Conservation (phyloP, 2,113 vertebrate genomes). For the Prionailurus bengalensis region DNA sequence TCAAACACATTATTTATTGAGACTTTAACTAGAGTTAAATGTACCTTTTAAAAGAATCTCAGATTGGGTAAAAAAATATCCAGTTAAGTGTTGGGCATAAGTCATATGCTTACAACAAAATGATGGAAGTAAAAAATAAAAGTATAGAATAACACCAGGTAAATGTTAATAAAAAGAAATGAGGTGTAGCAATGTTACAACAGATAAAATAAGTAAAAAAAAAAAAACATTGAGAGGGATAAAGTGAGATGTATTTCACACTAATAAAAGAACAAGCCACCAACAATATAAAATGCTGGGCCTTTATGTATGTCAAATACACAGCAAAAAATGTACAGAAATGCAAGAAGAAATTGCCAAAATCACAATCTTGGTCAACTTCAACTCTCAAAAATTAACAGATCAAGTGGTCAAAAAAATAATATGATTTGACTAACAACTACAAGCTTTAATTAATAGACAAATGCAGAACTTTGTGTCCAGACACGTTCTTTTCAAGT, state of each 20-base stretch:
- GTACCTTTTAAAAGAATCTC: neutral
- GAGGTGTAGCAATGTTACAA: neutral
- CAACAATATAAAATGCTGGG: neutral
- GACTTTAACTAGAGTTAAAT: neutral
- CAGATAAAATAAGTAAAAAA: neutral
- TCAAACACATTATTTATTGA: neutral
- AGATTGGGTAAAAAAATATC: slow-evolving; percentile 31
- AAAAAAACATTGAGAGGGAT: neutral
- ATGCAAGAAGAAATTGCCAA: slow-evolving; percentile 21
- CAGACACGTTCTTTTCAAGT: slow-evolving; percentile 17
- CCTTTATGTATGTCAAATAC: neutral
- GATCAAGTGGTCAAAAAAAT: slow-evolving; percentile 16
- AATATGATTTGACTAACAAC: neutral
- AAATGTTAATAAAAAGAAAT: slow-evolving; percentile 52
- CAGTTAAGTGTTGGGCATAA: neutral
- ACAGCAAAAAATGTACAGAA: neutral
- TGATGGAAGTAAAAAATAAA: slow-evolving; percentile 16
- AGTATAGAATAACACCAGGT: neutral
- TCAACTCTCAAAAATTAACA: slow-evolving; percentile 47
- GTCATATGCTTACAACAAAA: slow-evolving; percentile 17
- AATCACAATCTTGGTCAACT: neutral
- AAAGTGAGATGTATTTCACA: neutral
- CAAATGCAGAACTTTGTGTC: neutral
- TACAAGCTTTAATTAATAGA: slow-evolving; percentile 13
- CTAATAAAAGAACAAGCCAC: neutral